Evolutionary conservation across 2,888 invertebrate genomes (phyloP).

Genomic region (Lysandra bellargus): DNA sequence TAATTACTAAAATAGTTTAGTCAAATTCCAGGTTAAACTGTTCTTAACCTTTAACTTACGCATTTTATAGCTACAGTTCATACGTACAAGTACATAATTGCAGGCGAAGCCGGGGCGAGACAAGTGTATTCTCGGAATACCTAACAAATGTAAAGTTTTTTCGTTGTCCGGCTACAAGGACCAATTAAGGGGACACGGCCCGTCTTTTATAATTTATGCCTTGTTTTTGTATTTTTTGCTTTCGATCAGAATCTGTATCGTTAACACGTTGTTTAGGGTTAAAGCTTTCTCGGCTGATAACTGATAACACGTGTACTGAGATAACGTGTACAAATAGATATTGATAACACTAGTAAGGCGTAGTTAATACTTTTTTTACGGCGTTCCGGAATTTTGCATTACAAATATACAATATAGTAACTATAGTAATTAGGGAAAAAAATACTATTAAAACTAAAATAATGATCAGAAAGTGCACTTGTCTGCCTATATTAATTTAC

Average conservation of each 20-base stretch:
- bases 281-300: constrained; percentile 59
- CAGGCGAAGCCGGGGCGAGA: constrained; percentile 54
- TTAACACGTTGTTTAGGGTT: constrained; percentile 76
- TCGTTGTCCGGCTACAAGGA: constrained; percentile 67
- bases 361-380: too few relatives aligned
- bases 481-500: too few relatives aligned
- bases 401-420: too few relatives aligned
- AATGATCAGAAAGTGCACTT: too few relatives aligned
- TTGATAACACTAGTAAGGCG: background rate
- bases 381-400: too few relatives aligned
- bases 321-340: background rate
- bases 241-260: constrained; percentile 70
- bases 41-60: background rate
- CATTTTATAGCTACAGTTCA: background rate
- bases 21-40: background rate
- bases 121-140: constrained; percentile 78
- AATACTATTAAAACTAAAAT: too few relatives aligned
- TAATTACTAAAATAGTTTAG: too few relatives aligned
- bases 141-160: constrained; percentile 78
- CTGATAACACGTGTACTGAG: constrained; percentile 37
- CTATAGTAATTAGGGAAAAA: too few relatives aligned
- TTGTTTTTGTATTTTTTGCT: constrained; percentile 63
- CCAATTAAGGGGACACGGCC: constrained; percentile 73
- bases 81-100: background rate
- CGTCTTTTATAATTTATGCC: constrained; percentile 75